Percentiles rank a stretch among this genome's conserved stretches.
phyloP scores from a whole-genome alignment of 2,113 vertebrate species.

The Pheucticus melanocephalus region DNA sequence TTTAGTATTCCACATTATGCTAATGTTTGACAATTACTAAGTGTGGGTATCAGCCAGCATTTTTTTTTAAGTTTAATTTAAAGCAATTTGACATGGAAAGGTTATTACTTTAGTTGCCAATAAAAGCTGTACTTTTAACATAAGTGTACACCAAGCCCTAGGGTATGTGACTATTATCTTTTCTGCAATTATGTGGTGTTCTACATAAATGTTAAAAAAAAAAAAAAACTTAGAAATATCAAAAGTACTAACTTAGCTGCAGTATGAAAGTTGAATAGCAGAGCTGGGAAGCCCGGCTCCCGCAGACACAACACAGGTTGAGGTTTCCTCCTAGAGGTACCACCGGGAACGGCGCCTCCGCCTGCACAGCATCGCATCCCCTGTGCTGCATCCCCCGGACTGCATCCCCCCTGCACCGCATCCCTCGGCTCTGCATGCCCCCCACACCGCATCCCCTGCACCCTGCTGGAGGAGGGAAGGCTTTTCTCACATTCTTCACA shows the following conservation, averaged over 20 bases:
- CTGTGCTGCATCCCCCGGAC: not conserved
- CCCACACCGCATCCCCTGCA: not conserved
- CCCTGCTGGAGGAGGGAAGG: not conserved
- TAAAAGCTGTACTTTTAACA: slow-evolving; percentile 86
- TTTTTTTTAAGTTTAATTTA: slow-evolving; percentile 83
- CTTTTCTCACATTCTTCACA: not conserved
- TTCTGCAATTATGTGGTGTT: slow-evolving; percentile 84
- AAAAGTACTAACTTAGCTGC: slow-evolving; percentile 76
- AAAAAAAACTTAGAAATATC: slow-evolving; percentile 77
- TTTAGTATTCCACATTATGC: slow-evolving; percentile 76
- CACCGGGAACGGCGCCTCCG: slow-evolving; percentile 63
- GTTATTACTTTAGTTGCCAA: slow-evolving; percentile 85
- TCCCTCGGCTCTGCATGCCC: not conserved
- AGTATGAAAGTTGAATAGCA: slow-evolving; percentile 61
- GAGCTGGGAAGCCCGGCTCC: slow-evolving; percentile 47
- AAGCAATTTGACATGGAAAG: slow-evolving; percentile 85
- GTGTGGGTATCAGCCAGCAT: slow-evolving; percentile 77
- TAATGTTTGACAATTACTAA: slow-evolving; percentile 84
- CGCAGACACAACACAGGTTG: slow-evolving; percentile 68
- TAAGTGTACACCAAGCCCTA: slow-evolving; percentile 85
- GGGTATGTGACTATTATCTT: slow-evolving; percentile 87
- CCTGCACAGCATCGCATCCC: not conserved
- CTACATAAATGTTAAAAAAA: slow-evolving; percentile 82
- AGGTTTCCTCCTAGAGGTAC: slow-evolving; percentile 83
- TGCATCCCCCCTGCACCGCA: not conserved